Conservation (phyloP, 2,113 vertebrate genomes). For the Gadus chalcogrammus region DNA sequence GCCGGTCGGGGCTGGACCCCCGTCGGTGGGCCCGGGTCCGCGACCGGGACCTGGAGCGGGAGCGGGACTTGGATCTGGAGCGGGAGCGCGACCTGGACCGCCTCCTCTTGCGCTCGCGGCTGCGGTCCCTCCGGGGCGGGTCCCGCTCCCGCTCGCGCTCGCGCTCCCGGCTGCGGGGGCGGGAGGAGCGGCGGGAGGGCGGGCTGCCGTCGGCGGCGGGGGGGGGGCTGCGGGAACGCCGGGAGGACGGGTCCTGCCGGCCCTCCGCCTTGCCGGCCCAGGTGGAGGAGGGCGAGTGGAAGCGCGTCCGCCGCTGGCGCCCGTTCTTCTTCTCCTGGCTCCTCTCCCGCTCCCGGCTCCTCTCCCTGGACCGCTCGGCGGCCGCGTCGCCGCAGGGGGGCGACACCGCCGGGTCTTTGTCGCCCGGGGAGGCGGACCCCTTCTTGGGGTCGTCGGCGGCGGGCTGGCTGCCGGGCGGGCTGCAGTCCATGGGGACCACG, state of each 20-base stretch:
- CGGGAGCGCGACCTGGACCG: slow-evolving; percentile 73
- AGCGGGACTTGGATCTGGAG: slow-evolving; percentile 18
- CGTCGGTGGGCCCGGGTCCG: slow-evolving; percentile 78
- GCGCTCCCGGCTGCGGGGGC: slow-evolving; percentile 77
- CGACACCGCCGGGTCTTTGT: not conserved
- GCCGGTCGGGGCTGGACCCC: slow-evolving; percentile 73
- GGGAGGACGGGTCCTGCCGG: slow-evolving; percentile 66
- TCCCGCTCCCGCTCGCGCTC: slow-evolving; percentile 54
- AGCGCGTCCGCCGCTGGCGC: slow-evolving; percentile 80
- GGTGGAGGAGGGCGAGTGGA: slow-evolving; percentile 90
- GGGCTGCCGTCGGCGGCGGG: slow-evolving; percentile 55
- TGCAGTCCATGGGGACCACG: slow-evolving; percentile 88
- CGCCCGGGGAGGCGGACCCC: not conserved
- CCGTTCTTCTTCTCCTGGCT: slow-evolving; percentile 62
- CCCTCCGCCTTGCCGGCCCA: slow-evolving; percentile 87
- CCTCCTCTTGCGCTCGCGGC: slow-evolving; percentile 79
- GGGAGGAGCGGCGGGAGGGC: slow-evolving; percentile 74
- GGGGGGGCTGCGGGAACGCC: slow-evolving; percentile 24
- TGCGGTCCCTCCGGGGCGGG: slow-evolving; percentile 76
- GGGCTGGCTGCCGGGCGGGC: slow-evolving; percentile 81
- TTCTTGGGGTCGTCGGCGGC: slow-evolving; percentile 52
- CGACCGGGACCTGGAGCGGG: slow-evolving; percentile 79
- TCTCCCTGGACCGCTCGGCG: slow-evolving; percentile 17
- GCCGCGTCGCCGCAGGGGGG: slow-evolving; percentile 20
- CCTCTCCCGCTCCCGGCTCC: slow-evolving; percentile 34